Evolutionary conservation across 2,797 vertebrate species (phyloP).

Genomic region (Apodemus agrarius): DNA sequence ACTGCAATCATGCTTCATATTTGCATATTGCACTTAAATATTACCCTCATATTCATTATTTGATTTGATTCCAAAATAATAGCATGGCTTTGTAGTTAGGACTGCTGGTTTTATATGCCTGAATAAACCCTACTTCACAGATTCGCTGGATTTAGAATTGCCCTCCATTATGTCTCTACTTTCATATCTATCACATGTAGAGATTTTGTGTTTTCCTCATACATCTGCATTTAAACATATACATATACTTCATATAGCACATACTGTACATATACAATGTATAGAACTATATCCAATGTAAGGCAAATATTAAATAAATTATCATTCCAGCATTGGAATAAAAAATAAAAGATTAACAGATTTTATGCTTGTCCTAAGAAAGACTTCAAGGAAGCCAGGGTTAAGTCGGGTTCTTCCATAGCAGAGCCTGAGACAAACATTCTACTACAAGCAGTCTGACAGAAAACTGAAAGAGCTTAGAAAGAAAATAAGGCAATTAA

Average conservation of each 20-base stretch:
- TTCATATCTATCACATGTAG: neutral
- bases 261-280: neutral
- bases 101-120: neutral
- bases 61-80: constrained; percentile 13
- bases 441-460: neutral
- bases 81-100: neutral
- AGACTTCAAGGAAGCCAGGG: neutral
- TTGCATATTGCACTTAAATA: neutral
- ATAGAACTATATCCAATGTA: neutral
- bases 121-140: neutral
- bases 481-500: constrained; percentile 1
- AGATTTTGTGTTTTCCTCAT: neutral
- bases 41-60: neutral
- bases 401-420: neutral
- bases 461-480: neutral
- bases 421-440: constrained; percentile 13
- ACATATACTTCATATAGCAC: neutral
- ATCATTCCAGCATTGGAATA: neutral
- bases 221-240: neutral
- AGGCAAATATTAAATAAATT: constrained; percentile 9
- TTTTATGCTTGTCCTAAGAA: neutral
- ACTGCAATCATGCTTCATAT: neutral
- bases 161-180: neutral
- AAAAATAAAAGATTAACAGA: constrained; percentile 30
- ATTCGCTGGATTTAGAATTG: neutral